Percentiles rank a stretch among this genome's conserved stretches.
Conservation (phyloP, 2,797 vertebrate species). For the Lacerta bilineata region DNA sequence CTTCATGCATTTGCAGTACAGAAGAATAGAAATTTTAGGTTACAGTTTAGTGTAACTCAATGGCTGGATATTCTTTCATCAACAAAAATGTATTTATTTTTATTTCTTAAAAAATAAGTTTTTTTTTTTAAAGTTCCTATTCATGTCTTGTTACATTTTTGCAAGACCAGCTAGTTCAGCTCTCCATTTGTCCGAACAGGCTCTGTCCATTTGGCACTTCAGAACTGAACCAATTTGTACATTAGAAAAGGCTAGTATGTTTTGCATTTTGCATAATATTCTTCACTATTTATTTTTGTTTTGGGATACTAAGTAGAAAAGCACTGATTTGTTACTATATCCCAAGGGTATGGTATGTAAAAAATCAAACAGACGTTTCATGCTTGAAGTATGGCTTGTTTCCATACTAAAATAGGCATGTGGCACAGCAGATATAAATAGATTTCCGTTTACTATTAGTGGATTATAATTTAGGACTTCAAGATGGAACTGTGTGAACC, state of each 20-base stretch:
- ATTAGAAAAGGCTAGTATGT: neutral
- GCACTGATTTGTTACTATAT: neutral
- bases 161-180: neutral
- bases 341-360: neutral
- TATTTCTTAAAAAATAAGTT: neutral
- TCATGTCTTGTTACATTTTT: neutral
- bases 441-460: neutral
- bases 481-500: neutral
- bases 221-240: neutral
- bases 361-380: slow-evolving; percentile 14
- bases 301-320: neutral
- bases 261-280: neutral
- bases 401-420: slow-evolving; percentile 8
- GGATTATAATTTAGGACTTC: neutral
- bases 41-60: neutral
- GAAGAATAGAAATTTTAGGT: neutral
- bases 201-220: neutral
- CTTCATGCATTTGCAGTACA: neutral
- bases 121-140: neutral
- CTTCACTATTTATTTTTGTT: neutral
- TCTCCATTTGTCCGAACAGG: neutral
- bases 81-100: neutral
- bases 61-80: neutral
- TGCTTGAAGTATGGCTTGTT: neutral
- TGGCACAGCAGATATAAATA: neutral